A percentile compares a stretch with the other conserved stretches of the same genome.
Conservation (phyloP, 2,113 vertebrate species). For the Delphinapterus leucas region DNA sequence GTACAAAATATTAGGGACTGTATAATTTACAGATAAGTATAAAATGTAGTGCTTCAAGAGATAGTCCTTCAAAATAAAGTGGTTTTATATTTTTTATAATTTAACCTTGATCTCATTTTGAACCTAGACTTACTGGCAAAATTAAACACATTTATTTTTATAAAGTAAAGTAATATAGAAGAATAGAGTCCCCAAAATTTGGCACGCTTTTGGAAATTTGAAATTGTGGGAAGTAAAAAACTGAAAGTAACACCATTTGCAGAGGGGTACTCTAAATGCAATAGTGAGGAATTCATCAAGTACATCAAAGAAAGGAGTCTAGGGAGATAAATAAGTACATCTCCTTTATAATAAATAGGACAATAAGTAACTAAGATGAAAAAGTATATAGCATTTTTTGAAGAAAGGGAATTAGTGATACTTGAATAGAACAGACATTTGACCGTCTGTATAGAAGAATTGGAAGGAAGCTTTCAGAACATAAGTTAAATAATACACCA, state of each 20-base stretch:
- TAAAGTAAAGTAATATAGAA: background rate
- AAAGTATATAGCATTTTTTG: background rate
- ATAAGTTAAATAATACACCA: slow-evolving; percentile 88
- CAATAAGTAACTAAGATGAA: background rate
- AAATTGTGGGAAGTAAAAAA: background rate
- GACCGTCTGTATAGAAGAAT: slow-evolving; percentile 76
- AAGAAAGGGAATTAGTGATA: background rate
- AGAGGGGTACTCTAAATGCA: background rate
- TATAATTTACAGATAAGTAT: background rate
- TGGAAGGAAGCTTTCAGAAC: slow-evolving; percentile 90
- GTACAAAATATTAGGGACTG: background rate
- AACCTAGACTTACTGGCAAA: background rate
- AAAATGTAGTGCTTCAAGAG: background rate
- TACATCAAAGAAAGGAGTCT: background rate
- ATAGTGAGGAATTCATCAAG: background rate
- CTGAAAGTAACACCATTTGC: background rate
- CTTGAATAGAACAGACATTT: background rate
- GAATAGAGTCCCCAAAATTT: background rate
- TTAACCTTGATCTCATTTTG: background rate
- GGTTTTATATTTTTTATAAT: background rate
- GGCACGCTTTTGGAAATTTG: background rate
- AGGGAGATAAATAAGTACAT: background rate
- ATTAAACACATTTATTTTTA: background rate
- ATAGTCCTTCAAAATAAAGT: background rate
- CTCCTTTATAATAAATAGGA: background rate